Conservation (phyloP, 2,888 invertebrate genomes). For the Eutolmus rufibarbis region DNA sequence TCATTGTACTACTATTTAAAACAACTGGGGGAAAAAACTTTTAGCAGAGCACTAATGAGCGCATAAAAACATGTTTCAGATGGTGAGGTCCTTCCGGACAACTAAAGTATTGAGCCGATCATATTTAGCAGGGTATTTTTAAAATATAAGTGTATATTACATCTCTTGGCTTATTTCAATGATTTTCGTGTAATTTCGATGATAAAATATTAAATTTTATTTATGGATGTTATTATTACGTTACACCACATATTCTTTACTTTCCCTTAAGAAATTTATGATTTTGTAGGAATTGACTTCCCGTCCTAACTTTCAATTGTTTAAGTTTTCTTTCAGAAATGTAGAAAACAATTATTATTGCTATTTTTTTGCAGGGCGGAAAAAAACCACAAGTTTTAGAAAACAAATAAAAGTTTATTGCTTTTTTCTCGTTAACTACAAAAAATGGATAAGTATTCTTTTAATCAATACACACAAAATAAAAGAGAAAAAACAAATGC, state of each 20-base stretch:
- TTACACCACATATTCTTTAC: not conserved
- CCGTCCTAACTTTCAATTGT: too few relatives aligned
- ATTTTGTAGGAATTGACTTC: too few relatives aligned
- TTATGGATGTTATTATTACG: not conserved
- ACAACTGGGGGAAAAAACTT: not conserved
- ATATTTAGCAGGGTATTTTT: conserved; percentile 26
- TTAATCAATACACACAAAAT: not conserved
- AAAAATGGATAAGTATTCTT: not conserved
- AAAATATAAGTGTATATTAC: conserved; percentile 26
- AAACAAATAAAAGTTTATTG: conserved; percentile 8
- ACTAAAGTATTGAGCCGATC: not conserved
- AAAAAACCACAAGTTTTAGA: not conserved
- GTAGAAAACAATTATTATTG: not conserved
- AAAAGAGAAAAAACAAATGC: not conserved
- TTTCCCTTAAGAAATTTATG: too few relatives aligned
- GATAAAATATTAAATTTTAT: not conserved
- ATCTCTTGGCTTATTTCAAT: conserved; percentile 29
- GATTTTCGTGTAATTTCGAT: conserved; percentile 27
- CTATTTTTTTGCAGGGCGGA: not conserved
- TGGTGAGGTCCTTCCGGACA: not conserved
- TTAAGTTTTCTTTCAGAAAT: too few relatives aligned
- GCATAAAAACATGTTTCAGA: conserved; percentile 11
- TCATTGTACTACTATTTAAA: not conserved
- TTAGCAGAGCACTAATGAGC: not conserved
- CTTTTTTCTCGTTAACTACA: conserved; percentile 6